Percentiles rank a stretch among this genome's conserved stretches.
phyloP scores from a whole-genome alignment of 2,797 vertebrate genomes.

The Hapalemur alaotrensis region DNA sequence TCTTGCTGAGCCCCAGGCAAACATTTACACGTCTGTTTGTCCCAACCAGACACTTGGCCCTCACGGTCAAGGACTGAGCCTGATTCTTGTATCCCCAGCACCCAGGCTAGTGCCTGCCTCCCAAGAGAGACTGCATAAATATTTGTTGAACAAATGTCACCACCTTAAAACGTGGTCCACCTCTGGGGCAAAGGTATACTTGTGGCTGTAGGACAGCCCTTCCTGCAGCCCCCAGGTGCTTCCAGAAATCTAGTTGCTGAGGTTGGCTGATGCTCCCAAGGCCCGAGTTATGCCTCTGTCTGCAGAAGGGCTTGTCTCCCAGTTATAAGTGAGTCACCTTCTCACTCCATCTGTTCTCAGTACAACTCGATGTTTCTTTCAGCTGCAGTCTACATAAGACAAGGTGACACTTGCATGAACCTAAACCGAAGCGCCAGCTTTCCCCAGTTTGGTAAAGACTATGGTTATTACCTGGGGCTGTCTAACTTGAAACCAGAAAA shows the following conservation, averaged over 20 bases:
- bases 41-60: not conserved
- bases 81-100: not conserved
- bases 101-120: not conserved
- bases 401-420: not conserved
- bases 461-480: not conserved
- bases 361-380: not conserved
- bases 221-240: not conserved
- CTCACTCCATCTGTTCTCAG: not conserved
- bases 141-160: not conserved
- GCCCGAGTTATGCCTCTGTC: not conserved
- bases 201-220: not conserved
- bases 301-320: not conserved
- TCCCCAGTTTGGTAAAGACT: not conserved
- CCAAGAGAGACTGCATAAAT: not conserved
- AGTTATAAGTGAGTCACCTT: not conserved
- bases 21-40: not conserved
- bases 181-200: not conserved
- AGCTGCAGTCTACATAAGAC: not conserved
- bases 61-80: not conserved
- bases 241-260: not conserved
- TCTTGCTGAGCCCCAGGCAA: not conserved
- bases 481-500: not conserved
- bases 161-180: not conserved
- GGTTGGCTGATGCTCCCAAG: not conserved
- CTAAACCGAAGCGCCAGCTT: not conserved